Conservation (phyloP, 2,888 invertebrate species). For the Drosophila aldrichi region DNA sequence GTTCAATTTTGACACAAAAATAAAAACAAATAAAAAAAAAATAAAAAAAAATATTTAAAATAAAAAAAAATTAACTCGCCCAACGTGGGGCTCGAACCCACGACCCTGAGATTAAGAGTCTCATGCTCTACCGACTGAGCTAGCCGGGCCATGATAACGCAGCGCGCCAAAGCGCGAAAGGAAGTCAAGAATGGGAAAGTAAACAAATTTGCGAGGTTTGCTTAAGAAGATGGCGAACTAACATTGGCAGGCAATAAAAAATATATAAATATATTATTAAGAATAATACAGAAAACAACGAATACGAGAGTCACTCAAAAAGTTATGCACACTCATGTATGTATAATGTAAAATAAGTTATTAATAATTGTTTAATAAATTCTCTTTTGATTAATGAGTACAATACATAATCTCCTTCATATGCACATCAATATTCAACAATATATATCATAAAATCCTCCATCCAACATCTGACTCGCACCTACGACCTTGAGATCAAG, state of each 20-base stretch:
- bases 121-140: conserved; percentile 81
- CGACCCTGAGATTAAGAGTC: conserved; percentile 78
- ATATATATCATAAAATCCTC: not conserved
- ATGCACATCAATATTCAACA: not conserved
- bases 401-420: too few species aligned
- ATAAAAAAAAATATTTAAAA: conserved; percentile 17
- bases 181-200: not conserved
- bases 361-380: too few species aligned
- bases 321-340: not conserved
- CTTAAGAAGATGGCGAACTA: not conserved
- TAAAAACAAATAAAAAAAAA: not conserved
- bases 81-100: conserved; percentile 82
- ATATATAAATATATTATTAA: too few species aligned
- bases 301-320: not conserved
- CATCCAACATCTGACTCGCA: conserved; percentile 69
- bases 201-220: not conserved
- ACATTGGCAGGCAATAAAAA: not conserved
- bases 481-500: conserved; percentile 78
- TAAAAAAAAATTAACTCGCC: conserved; percentile 37
- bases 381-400: too few species aligned
- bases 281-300: too few species aligned
- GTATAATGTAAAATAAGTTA: too few species aligned
- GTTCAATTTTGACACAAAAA: not conserved
- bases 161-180: not conserved
- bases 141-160: conserved; percentile 54